Conservation (phyloP, 2,113 vertebrate species). For the Oncorhynchus clarkii region DNA sequence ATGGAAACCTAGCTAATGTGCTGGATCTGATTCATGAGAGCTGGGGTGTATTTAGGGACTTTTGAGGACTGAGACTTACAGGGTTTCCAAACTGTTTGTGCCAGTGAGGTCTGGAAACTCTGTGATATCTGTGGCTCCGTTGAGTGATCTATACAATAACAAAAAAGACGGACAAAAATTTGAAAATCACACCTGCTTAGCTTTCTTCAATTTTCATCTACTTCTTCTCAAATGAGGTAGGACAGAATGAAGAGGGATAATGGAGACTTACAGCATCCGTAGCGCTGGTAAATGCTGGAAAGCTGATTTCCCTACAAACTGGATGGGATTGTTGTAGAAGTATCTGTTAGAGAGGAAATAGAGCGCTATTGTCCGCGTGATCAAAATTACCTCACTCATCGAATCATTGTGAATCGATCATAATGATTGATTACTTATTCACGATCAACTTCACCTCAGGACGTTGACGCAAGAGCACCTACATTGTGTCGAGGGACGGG, state of each 20-base stretch:
- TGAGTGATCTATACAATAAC: background rate
- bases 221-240: background rate
- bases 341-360: slow-evolving; percentile 69
- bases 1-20: no score
- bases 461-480: slow-evolving; percentile 47
- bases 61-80: slow-evolving; percentile 9
- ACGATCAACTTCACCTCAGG: no score
- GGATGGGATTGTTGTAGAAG: slow-evolving; percentile 85
- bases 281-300: slow-evolving; percentile 82
- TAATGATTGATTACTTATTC: background rate
- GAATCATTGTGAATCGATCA: background rate
- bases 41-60: no score
- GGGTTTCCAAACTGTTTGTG: background rate
- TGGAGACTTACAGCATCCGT: slow-evolving; percentile 9
- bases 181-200: no score
- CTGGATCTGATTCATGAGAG: no score
- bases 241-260: background rate
- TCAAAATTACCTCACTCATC: background rate
- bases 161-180: background rate
- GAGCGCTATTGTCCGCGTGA: background rate
- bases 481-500: slow-evolving; percentile 84
- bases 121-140: background rate
- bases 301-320: slow-evolving; percentile 78
- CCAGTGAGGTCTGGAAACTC: slow-evolving; percentile 11
- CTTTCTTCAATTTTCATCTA: background rate